Conservation (phyloP, 2,888 invertebrate genomes). For the Drosophila lacicola region DNA sequence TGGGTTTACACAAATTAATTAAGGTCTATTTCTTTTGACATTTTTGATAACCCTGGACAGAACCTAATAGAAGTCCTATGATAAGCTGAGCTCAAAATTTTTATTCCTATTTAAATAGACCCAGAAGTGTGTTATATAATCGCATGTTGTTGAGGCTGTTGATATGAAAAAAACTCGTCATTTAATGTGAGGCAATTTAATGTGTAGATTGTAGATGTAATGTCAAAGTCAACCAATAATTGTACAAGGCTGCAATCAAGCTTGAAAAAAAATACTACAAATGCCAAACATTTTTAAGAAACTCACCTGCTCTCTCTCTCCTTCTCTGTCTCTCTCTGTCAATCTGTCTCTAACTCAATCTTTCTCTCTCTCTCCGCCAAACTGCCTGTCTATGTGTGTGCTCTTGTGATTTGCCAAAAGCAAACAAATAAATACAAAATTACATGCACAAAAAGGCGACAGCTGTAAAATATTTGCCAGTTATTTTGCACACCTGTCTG, state of each 20-base stretch:
- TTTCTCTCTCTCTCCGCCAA: neutral
- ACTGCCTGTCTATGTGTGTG: neutral
- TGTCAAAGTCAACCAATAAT: conserved; percentile 27
- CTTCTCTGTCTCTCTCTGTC: neutral
- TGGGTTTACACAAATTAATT: neutral
- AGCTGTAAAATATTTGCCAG: conserved; percentile 73
- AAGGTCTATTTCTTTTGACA: neutral
- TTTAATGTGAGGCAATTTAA: conserved; percentile 15
- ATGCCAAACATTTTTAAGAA: neutral
- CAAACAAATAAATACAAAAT: conserved; percentile 50
- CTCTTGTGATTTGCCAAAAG: conserved; percentile 30
- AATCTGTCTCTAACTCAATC: neutral
- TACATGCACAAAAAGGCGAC: conserved; percentile 45
- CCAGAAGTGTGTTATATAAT: conserved; percentile 18
- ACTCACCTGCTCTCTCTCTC: neutral
- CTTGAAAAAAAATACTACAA: conserved; percentile 25
- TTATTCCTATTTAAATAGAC: neutral
- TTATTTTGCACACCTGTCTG: conserved; percentile 81
- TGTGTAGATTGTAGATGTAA: conserved; percentile 4
- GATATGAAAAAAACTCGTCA: conserved; percentile 24
- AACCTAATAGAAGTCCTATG: neutral
- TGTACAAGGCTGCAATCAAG: conserved; percentile 6
- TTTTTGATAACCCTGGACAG: conserved; percentile 16
- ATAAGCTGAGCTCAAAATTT: neutral
- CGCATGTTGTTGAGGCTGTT: neutral